These are phyloP conservation scores for Pollenia amentaria DNA, from an alignment of 2,888 invertebrate genomes.

Conservation along the genomic window DNA sequence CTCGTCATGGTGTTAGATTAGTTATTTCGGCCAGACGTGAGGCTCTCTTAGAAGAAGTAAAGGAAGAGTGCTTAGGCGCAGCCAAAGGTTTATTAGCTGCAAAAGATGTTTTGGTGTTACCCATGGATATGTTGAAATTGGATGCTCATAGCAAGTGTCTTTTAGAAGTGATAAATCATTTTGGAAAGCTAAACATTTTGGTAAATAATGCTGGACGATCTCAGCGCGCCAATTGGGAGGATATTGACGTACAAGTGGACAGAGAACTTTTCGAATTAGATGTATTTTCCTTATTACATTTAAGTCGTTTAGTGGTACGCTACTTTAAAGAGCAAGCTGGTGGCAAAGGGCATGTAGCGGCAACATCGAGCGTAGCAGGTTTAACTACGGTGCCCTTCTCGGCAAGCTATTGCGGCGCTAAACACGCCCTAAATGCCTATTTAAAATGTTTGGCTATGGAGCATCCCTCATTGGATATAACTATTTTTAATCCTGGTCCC, in stretches of 20 bases:
- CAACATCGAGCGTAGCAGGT: conserved; percentile 91
- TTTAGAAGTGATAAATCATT: conserved; percentile 87
- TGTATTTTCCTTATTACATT: conserved; percentile 89
- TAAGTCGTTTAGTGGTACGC: conserved; percentile 89
- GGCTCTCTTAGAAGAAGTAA: conserved; percentile 88
- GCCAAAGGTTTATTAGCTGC: conserved; percentile 84
- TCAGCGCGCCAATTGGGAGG: conserved; percentile 90
- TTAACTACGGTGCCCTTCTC: conserved; percentile 88
- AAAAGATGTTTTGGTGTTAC: conserved; percentile 88
- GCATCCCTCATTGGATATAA: conserved; percentile 87
- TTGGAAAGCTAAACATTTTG: conserved; percentile 90
- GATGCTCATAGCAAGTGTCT: conserved; percentile 87
- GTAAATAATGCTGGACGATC: conserved; percentile 93
- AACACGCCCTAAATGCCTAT: conserved; percentile 92
- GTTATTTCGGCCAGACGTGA: conserved; percentile 89
- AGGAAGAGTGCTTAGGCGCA: conserved; percentile 86
- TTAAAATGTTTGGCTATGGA: conserved; percentile 87
- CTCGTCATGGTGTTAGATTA: conserved; percentile 88
- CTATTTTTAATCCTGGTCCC: conserved; percentile 91
- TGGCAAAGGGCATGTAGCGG: conserved; percentile 88
- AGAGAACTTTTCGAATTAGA: conserved; percentile 91
- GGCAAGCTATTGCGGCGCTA: conserved; percentile 89
- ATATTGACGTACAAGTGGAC: conserved; percentile 90
- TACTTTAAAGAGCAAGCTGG: conserved; percentile 85
- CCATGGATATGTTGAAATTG: conserved; percentile 88